phyloP scores from a whole-genome alignment of 2,797 vertebrate species.

The Danionella dracula region DNA sequence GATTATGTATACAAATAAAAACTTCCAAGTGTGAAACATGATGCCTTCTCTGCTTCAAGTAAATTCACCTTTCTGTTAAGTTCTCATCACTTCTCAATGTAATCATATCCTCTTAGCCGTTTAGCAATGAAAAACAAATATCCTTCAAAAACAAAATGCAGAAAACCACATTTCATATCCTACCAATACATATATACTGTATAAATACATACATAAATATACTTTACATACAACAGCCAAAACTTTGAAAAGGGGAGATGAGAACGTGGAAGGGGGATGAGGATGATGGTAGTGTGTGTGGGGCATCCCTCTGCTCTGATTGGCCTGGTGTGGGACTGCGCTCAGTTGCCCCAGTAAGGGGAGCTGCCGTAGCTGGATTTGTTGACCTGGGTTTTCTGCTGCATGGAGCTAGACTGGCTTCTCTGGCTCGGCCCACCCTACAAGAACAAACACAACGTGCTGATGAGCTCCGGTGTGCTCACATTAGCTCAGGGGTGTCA shows the following conservation, averaged over 20 bases:
- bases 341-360: conserved; percentile 95
- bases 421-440: conserved; percentile 87
- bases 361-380: conserved; percentile 90
- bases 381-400: conserved; percentile 96
- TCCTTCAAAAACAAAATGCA: conserved; percentile 76
- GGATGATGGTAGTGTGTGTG: conserved; percentile 49
- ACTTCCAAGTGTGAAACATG: conserved; percentile 64
- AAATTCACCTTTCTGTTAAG: conserved; percentile 69
- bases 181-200: conserved; percentile 92
- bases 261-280: conserved; percentile 67
- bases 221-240: conserved; percentile 97
- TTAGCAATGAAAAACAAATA: conserved; percentile 61
- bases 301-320: conserved; percentile 65
- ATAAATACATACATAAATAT: conserved; percentile 99
- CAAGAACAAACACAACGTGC: neutral
- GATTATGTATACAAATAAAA: conserved; percentile 69
- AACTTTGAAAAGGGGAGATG: conserved; percentile 84
- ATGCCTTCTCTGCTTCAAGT: conserved; percentile 73
- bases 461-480: too few relatives aligned
- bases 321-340: conserved; percentile 38
- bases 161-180: conserved; percentile 82
- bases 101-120: conserved; percentile 48
- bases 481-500: too few relatives aligned
- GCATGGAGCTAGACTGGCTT: conserved; percentile 86
- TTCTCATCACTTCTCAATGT: conserved; percentile 60